Evolutionary conservation across 2,113 vertebrate species (phyloP).

Genomic region (Pluvialis apricaria): DNA sequence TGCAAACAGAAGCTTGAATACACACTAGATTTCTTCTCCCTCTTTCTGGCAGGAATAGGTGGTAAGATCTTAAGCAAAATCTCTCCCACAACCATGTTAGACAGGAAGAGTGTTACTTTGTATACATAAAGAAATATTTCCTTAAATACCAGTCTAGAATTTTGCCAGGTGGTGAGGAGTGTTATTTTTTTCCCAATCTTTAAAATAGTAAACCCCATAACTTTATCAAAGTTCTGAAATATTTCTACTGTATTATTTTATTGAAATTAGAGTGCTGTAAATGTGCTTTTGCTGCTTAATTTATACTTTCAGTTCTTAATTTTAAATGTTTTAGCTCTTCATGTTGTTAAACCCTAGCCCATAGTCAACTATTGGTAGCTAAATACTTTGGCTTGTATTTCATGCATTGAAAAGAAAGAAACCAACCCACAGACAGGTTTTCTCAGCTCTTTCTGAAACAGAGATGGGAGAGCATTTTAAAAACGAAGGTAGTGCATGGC

Average conservation of each 20-base stretch:
- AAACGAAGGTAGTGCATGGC: neutral
- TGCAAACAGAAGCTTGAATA: neutral
- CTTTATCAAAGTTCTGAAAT: neutral
- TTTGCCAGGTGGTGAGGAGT: neutral
- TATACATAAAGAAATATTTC: neutral
- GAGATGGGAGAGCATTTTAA: neutral
- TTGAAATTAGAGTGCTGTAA: neutral
- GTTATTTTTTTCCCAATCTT: neutral
- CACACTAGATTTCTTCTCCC: neutral
- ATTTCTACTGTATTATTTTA: neutral
- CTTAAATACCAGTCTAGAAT: neutral
- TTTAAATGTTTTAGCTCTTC: neutral
- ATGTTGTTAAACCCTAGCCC: neutral
- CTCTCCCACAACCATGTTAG: neutral
- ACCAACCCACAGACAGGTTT: neutral
- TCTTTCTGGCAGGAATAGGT: neutral
- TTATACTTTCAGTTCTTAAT: neutral
- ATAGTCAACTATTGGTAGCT: neutral
- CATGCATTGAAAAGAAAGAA: neutral
- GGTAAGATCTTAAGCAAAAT: neutral
- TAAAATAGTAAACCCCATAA: neutral
- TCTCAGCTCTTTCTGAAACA: neutral
- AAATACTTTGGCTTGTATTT: neutral
- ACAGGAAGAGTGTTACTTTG: neutral
- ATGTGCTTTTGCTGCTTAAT: neutral